These are phyloP conservation scores for Coryphaenoides rupestris DNA, from an alignment of 2,113 vertebrate genomes.

Conservation along the genomic window DNA sequence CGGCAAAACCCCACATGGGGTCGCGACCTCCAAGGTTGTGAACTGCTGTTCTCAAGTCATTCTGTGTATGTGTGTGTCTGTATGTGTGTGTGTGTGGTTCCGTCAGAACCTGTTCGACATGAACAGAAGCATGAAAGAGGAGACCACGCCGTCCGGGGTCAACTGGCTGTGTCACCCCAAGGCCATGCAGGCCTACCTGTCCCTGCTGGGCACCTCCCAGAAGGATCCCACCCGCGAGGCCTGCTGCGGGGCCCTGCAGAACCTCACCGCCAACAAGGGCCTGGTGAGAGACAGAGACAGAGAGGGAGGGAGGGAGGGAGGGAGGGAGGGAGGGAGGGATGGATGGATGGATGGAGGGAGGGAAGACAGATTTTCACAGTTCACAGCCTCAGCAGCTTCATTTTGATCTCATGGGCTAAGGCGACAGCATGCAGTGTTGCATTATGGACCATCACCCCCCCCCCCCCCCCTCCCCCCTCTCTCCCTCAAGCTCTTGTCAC, in stretches of 20 bases:
- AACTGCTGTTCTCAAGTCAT: not conserved
- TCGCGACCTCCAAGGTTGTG: too few species aligned
- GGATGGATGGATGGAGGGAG: not conserved
- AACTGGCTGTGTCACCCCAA: conserved; percentile 81
- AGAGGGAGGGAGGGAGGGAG: not conserved
- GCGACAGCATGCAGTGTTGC: conserved; percentile 16
- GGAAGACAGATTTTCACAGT: conserved; percentile 8
- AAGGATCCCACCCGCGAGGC: conserved; percentile 85
- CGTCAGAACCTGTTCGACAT: conserved; percentile 63
- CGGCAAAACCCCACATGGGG: too few species aligned
- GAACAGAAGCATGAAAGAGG: conserved; percentile 56
- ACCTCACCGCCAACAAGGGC: conserved; percentile 84
- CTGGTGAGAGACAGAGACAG: conserved; percentile 61
- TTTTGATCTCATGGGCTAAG: conserved; percentile 9
- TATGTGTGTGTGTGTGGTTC: conserved; percentile 13
- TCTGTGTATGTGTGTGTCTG: not conserved
- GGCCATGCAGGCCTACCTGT: conserved; percentile 83
- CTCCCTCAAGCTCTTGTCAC: not conserved
- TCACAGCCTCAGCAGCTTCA: conserved; percentile 34
- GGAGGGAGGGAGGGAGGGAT: not conserved
- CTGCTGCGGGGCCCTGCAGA: conserved; percentile 88
- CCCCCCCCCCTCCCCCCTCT: too few species aligned
- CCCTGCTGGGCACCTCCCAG: conserved; percentile 79
- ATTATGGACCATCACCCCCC: conserved; percentile 6
- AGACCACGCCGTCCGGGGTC: conserved; percentile 72